A percentile compares a stretch with the other conserved stretches of the same genome.
Conservation (phyloP, 2,888 invertebrate genomes). For the Aphidoletes aphidimyza region DNA sequence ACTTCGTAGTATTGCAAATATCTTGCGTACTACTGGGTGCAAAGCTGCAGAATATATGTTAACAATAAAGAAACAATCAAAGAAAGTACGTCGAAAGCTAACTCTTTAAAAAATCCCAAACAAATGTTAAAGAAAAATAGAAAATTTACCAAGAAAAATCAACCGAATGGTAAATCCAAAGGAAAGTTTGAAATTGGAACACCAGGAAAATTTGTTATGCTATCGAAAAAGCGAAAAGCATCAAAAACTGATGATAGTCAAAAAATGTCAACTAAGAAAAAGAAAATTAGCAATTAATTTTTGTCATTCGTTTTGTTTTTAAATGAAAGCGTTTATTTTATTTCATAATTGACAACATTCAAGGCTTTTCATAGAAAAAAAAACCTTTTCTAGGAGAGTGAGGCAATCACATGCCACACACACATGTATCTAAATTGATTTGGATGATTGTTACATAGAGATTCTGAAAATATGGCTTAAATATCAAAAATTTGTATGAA, state of each 20-base stretch:
- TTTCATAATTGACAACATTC: neutral
- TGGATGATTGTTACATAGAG: neutral
- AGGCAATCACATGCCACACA: neutral
- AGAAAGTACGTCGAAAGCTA: slow-evolving; percentile 73
- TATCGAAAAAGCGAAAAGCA: neutral
- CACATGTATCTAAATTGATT: neutral
- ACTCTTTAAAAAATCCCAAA: slow-evolving; percentile 61
- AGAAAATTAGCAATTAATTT: slow-evolving; percentile 23
- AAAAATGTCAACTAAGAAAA: slow-evolving; percentile 6
- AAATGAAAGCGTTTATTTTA: neutral
- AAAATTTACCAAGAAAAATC: slow-evolving; percentile 16
- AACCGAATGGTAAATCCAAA: neutral
- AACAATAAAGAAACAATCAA: slow-evolving; percentile 74
- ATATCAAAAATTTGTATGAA: neutral
- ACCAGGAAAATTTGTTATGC: neutral
- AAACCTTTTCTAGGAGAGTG: neutral
- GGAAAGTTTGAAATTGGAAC: neutral
- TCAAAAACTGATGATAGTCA: neutral
- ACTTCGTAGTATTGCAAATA: slow-evolving; percentile 88
- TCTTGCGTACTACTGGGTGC: slow-evolving; percentile 91
- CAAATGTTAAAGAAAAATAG: neutral
- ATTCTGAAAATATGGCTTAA: neutral
- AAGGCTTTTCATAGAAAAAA: neutral
- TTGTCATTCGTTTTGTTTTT: neutral
- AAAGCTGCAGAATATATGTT: slow-evolving; percentile 93